Evolutionary conservation across 2,113 vertebrate genomes (phyloP), one percentile per base, ranked within the genome.

Genomic region (Cyanoramphus novaezelandiae): DNA sequence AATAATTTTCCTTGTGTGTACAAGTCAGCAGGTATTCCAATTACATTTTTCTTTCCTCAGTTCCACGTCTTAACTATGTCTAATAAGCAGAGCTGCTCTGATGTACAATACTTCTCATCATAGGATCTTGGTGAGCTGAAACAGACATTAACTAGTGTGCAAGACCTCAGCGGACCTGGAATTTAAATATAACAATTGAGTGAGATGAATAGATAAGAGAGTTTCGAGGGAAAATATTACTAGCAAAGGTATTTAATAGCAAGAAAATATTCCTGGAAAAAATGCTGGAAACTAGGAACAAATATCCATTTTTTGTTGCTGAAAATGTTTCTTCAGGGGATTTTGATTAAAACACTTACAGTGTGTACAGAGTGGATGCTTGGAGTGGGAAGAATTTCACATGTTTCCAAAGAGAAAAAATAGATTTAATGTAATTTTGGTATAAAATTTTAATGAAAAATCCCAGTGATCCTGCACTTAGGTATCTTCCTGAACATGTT

Each of bases 271-370:
- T 79, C 15, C 7, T 52, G 10, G 29, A 43, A 82, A 82, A 79
- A 77, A 14, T 31, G 3, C 10, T 65, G 9, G 4, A 81, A 81
- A 39, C 3, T n/a, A 18, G 1, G 2, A 43, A 74, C 3, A 77
- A 35, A 8, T 2, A 53, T 8, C 1, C 5, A 3, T 17, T 50
- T 55, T 55, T 12, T 5, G 6, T 35, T 59, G 3, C 41, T 25
- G 20, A 44, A 49, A 57, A 23, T 52, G 0, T 49, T 71, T 19
- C 3, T 46, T 10, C 57, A 2, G 8, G 11, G 2, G 1, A 0
- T 19, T 75, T 90, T 60, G 19, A 31, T 46, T 4, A 76, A 79
- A 87, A 64, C 24, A 37, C 17, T 3, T 2, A 41, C 8, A 55
- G 6, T 14, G 5, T 37, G 9, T 71, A 13, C 12, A 68, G 1